A percentile compares a stretch with the other conserved stretches of the same genome.
These are phyloP conservation scores for Myotis findleyi DNA, from an alignment of 2,797 vertebrate genomes.

Conservation along the genomic window DNA sequence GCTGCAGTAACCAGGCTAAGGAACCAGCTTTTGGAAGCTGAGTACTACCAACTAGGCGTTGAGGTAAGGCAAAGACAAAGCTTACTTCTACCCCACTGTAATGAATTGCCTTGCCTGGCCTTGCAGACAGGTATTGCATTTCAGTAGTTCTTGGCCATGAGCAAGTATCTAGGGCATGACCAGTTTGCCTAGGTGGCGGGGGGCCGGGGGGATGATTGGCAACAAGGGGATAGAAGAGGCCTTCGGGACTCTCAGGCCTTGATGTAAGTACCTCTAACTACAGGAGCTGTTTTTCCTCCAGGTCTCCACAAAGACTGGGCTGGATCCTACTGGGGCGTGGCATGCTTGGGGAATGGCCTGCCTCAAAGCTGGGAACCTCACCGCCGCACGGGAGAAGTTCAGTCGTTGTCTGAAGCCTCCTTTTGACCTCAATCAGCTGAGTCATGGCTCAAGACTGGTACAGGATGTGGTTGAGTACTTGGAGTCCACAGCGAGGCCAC, in stretches of 20 bases:
- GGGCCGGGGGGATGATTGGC: background rate
- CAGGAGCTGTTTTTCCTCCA: slow-evolving; percentile 81
- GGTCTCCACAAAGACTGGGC: slow-evolving; percentile 98
- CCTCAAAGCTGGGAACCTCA: slow-evolving; percentile 94
- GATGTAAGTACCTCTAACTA: background rate
- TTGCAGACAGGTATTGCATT: background rate
- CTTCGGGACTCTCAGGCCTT: background rate
- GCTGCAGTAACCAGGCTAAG: slow-evolving; percentile 94
- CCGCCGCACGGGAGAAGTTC: slow-evolving; percentile 95
- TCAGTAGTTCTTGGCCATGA: background rate
- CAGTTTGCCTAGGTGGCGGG: background rate
- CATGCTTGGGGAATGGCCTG: slow-evolving; percentile 98
- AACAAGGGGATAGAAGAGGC: background rate
- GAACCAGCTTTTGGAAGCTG: slow-evolving; percentile 96
- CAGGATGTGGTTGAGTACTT: slow-evolving; percentile 96
- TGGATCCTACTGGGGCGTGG: slow-evolving; percentile 96
- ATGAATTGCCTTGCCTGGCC: background rate
- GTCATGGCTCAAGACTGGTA: slow-evolving; percentile 90
- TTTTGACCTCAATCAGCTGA: slow-evolving; percentile 95
- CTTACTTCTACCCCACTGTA: background rate
- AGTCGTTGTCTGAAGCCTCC: slow-evolving; percentile 94
- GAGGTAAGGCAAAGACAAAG: slow-evolving; percentile 89
- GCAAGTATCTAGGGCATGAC: background rate
- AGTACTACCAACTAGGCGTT: slow-evolving; percentile 96
- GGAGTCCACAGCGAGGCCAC: slow-evolving; percentile 91